A percentile compares a stretch with the other conserved stretches of the same genome.
These are phyloP conservation scores for Campylomormyrus numenius DNA, from an alignment of 2,113 vertebrate genomes.

Conservation along the genomic window DNA sequence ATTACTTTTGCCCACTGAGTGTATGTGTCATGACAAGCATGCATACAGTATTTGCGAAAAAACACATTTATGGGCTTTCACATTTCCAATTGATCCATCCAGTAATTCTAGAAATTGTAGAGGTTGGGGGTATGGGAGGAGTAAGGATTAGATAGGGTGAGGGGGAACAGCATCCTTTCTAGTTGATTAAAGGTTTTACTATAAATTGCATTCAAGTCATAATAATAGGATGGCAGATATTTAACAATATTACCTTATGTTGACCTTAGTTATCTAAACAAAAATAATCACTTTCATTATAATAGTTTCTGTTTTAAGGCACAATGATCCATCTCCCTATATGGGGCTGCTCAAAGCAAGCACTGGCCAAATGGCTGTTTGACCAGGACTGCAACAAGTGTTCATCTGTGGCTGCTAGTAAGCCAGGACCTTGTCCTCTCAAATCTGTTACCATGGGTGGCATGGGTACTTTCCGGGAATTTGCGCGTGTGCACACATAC, in stretches of 20 bases:
- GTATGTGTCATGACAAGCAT: no score
- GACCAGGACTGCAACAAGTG: background rate
- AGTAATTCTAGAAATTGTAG: no score
- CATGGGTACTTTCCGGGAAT: background rate
- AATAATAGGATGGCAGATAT: background rate
- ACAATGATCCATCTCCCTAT: background rate
- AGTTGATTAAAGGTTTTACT: background rate
- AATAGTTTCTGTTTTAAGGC: background rate
- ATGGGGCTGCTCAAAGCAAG: background rate
- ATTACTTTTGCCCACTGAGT: no score
- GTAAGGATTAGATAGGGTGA: no score
- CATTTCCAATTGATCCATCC: no score
- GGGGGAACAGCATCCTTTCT: no score
- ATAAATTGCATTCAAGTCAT: background rate
- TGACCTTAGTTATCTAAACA: background rate
- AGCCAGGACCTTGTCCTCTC: background rate
- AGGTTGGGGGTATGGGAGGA: no score
- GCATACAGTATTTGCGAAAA: no score
- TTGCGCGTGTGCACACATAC: background rate
- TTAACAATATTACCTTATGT: background rate
- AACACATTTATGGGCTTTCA: no score
- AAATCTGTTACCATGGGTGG: background rate
- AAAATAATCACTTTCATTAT: background rate
- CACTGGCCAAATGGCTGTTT: background rate
- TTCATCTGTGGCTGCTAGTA: background rate